Percentiles rank a stretch among this genome's conserved stretches.
Evolutionary conservation across 2,797 vertebrate genomes (phyloP).

Genomic region (Momotus momota): DNA sequence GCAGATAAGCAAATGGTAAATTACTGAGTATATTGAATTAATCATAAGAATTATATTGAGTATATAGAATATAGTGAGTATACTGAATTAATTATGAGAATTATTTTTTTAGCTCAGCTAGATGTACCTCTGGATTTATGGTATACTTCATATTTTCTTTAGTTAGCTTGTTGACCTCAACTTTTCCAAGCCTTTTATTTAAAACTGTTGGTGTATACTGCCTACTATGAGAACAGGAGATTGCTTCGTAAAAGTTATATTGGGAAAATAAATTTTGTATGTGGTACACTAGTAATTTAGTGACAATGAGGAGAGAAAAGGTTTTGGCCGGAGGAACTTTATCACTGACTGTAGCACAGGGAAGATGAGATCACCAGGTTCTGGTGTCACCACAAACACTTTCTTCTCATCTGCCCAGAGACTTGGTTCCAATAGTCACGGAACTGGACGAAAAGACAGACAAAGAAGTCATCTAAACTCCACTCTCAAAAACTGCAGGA

Average conservation of each 20-base stretch:
- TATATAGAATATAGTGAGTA: neutral
- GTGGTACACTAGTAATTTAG: neutral
- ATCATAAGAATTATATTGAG: neutral
- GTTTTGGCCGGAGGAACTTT: conserved; percentile 23
- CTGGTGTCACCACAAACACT: neutral
- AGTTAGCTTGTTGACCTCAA: conserved; percentile 11
- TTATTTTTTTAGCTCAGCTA: conserved; percentile 20
- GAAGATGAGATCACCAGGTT: neutral
- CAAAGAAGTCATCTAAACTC: neutral
- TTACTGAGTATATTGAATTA: neutral
- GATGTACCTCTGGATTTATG: neutral
- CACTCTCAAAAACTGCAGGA: neutral
- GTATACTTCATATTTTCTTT: neutral
- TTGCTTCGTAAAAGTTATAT: neutral
- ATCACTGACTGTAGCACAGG: neutral
- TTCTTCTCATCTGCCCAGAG: conserved; percentile 30
- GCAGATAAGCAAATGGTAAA: conserved; percentile 1
- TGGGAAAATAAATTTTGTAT: neutral
- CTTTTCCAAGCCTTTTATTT: conserved; percentile 29
- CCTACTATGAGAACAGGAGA: neutral
- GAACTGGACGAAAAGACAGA: conserved; percentile 1
- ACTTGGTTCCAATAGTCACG: conserved; percentile 5
- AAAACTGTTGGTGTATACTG: neutral
- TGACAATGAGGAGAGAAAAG: neutral
- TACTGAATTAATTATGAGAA: conserved; percentile 2